Evolutionary conservation across 2,888 invertebrate species (phyloP).

Genomic region (Drosophila kambysellisi): DNA sequence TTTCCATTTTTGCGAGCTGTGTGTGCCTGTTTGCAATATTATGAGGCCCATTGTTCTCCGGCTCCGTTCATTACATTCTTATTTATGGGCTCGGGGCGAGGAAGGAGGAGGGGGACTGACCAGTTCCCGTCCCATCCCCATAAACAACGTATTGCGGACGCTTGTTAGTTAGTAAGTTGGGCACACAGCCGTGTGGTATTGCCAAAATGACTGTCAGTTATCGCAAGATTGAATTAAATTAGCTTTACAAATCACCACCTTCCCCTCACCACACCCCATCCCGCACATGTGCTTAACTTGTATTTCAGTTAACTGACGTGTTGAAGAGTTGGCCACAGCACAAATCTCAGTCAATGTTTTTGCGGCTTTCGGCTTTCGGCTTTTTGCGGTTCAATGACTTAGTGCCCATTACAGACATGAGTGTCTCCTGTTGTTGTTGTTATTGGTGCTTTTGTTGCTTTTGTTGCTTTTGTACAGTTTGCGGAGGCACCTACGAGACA

Average conservation of each 20-base stretch:
- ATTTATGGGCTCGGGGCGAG: conserved; percentile 61
- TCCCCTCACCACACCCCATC: background rate
- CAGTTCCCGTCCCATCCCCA: conserved; percentile 30
- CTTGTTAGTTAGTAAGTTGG: conserved; percentile 43
- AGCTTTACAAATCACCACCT: conserved; percentile 23
- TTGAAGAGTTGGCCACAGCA: conserved; percentile 30
- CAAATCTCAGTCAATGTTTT: conserved; percentile 30
- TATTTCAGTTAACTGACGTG: conserved; percentile 18
- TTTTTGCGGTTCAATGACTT: conserved; percentile 72
- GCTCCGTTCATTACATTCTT: conserved; percentile 75
- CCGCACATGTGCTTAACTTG: conserved; percentile 9
- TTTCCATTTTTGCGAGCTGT: conserved; percentile 3
- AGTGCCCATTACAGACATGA: conserved; percentile 50
- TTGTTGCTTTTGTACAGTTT: conserved; percentile 40
- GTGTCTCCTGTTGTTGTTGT: conserved; percentile 29
- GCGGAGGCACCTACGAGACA: conserved; percentile 55
- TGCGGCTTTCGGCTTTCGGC: conserved; percentile 27
- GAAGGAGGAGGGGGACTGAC: background rate
- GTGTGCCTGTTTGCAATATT: conserved; percentile 58
- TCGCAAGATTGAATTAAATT: conserved; percentile 56
- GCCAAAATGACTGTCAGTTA: conserved; percentile 33
- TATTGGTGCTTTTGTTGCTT: background rate
- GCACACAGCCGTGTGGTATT: conserved; percentile 1
- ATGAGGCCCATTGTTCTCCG: conserved; percentile 70
- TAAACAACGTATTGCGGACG: conserved; percentile 55